phyloP scores from a whole-genome alignment of 2,888 invertebrate species.

The Callyntrura guangdongensis region DNA sequence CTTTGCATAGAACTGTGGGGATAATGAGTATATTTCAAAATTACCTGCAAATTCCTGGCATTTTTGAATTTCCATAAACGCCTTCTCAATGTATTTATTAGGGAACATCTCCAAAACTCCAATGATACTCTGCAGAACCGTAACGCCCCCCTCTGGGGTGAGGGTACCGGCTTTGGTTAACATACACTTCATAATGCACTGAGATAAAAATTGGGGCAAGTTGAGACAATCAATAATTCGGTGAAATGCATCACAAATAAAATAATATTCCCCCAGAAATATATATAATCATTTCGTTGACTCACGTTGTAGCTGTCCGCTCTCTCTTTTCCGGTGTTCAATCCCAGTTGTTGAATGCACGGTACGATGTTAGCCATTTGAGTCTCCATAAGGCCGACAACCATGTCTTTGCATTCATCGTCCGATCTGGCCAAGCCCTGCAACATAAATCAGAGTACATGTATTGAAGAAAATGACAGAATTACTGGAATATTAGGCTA shows the following conservation, averaged over 20 bases:
- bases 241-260: not conserved
- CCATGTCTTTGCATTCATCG: constrained; percentile 76
- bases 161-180: constrained; percentile 66
- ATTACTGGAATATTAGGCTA: not conserved
- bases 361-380: constrained; percentile 72
- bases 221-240: not conserved
- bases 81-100: constrained; percentile 73
- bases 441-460: not conserved
- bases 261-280: no score
- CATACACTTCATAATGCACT: constrained; percentile 79
- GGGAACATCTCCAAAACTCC: constrained; percentile 73
- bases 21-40: not conserved
- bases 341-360: constrained; percentile 60
- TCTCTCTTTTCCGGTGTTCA: constrained; percentile 68
- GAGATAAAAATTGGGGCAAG: not conserved
- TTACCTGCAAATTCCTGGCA: constrained; percentile 75
- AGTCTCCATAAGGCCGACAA: constrained; percentile 55
- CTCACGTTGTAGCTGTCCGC: constrained; percentile 70
- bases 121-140: constrained; percentile 69
- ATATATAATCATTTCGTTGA: no score
- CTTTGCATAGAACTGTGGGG: no score
- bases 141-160: constrained; percentile 57
- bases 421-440: constrained; percentile 53
- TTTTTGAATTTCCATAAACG: constrained; percentile 68
- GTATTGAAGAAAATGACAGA: no score